phyloP scores from a whole-genome alignment of 2,888 invertebrate species.

The Melanchra persicariae region DNA sequence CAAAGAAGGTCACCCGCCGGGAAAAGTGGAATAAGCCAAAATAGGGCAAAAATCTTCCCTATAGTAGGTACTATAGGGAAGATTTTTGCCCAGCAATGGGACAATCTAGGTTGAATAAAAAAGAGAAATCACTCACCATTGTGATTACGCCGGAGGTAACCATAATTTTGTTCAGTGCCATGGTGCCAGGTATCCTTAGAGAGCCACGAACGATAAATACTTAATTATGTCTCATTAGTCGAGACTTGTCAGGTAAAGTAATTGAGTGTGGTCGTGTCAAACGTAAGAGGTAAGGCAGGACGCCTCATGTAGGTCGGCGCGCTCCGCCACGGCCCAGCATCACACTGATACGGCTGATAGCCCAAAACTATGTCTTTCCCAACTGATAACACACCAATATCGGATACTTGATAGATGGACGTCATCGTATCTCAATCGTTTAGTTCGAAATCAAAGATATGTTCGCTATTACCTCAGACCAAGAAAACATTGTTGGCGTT shows the following conservation, averaged over 20 bases:
- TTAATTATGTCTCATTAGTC: conserved; percentile 12
- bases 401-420: conserved; percentile 56
- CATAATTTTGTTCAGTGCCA: conserved; percentile 72
- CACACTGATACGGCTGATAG: conserved; percentile 68
- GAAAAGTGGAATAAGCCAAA: background rate
- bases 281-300: conserved; percentile 25
- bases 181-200: conserved; percentile 41
- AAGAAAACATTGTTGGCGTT: background rate
- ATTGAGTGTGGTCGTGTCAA: conserved; percentile 40
- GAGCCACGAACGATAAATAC: conserved; percentile 12
- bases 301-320: conserved; percentile 52
- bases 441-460: conserved; percentile 34
- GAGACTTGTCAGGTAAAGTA: background rate
- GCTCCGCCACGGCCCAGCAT: conserved; percentile 69
- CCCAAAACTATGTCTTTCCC: conserved; percentile 61
- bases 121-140: conserved; percentile 71
- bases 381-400: conserved; percentile 66
- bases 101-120: background rate
- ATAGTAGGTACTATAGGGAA: too few species aligned
- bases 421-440: conserved; percentile 51
- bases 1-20: conserved; percentile 27
- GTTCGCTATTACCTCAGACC: background rate
- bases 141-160: conserved; percentile 72
- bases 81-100: background rate
- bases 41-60: too few species aligned